Conservation (phyloP, 2,888 invertebrate genomes). For the Patella depressa region DNA sequence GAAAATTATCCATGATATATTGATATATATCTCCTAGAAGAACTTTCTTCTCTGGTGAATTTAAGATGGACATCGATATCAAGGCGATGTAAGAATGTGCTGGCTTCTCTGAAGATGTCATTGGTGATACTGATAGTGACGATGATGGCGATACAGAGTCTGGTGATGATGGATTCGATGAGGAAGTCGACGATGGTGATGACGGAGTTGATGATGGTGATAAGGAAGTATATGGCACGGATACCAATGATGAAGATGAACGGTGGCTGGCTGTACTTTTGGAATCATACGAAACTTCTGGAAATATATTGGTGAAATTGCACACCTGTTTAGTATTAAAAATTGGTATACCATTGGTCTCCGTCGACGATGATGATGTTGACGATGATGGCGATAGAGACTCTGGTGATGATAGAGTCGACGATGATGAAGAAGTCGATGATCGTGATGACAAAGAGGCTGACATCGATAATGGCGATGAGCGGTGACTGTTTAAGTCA, state of each 20-base stretch:
- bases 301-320: neutral
- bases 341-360: neutral
- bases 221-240: too few relatives aligned
- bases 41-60: slow-evolving; percentile 58
- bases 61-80: slow-evolving; percentile 69
- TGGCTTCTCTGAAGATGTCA: slow-evolving; percentile 45
- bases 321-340: too few relatives aligned
- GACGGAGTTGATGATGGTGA: too few relatives aligned
- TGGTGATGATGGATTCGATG: neutral
- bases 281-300: neutral
- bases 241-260: too few relatives aligned
- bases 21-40: slow-evolving; percentile 68
- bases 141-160: neutral
- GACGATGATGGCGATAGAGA: neutral
- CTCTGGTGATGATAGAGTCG: neutral
- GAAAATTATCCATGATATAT: slow-evolving; percentile 64
- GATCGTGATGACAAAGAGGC: neutral
- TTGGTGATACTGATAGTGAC: neutral
- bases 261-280: neutral
- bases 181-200: too few relatives aligned
- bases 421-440: neutral
- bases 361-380: neutral
- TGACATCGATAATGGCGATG: neutral
- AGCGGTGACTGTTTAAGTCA: neutral
- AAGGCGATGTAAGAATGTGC: slow-evolving; percentile 67